Base-by-base conservation (phyloP, 2,113 vertebrate species). In the Cettia cetti region DNA sequence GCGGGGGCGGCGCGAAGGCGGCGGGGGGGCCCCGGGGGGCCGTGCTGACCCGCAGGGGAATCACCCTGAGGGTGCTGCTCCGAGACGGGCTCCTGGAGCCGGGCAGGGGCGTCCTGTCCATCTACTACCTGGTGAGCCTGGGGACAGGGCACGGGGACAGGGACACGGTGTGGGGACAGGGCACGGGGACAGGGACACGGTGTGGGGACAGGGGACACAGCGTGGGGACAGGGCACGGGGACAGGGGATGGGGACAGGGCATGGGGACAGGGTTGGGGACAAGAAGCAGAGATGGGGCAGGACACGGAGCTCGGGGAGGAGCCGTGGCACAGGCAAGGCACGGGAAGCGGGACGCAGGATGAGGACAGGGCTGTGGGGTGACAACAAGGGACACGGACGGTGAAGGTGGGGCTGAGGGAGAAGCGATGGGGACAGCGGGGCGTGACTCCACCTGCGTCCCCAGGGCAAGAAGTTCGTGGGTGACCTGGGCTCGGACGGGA, bases 391-490 rank as follows among this genome's bases (percentile, higher is more conserved):
- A 17, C 26, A 2, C 54, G 2, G 37, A 26, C 2, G 17, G 37
- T 7, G 20, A 47, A 23, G 17, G 6, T 1, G 44, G 14, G 14
- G 7, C 30, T 27, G 28, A 31, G 28, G 47, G 3, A 30, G 40
- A 20, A 35, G 27, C 0, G 18, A 13, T 1, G 23, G 50, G 54
- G 15, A 22, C 7, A 0, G 7, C 3, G 22, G 37, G 17, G 16
- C 1, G 13, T 3, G 37, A 3, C 56, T 72, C 50, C 49, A 11
- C 5, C 31, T 22, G 0, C 1, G n/a, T 26, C 52, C 44, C 24
- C 96, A 99, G 99, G 99, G 99, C 45, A 99, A 99, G 97, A 99
- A 99, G 94, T 99, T 99, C 92, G 95, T 99, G 44, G 99, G 99
- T 7, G 99, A 99, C 96, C 98, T 99, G 88, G 97, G 99, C 80